A percentile compares a stretch with the other conserved stretches of the same genome.
These are phyloP conservation scores for Catocala fraxini DNA, from an alignment of 2,888 invertebrate genomes.

Conservation along the genomic window DNA sequence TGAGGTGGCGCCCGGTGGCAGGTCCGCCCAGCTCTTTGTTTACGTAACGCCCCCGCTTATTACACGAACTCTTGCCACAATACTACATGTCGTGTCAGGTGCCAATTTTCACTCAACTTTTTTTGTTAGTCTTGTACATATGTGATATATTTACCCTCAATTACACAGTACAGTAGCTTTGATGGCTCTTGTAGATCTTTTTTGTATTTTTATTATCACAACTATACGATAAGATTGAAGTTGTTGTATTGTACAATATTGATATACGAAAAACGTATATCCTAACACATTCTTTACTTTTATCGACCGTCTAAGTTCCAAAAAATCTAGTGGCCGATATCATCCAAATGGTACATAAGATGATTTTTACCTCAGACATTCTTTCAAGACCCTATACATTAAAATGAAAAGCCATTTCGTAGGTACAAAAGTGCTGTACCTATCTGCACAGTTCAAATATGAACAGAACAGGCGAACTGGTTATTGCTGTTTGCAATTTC, in stretches of 20 bases:
- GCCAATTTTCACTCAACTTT: constrained; percentile 22
- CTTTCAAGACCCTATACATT: too few species aligned
- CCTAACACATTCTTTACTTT: too few species aligned
- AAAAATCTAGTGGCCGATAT: neutral
- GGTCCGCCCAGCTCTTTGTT: constrained; percentile 86
- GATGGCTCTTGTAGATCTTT: neutral
- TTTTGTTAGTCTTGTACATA: constrained; percentile 10
- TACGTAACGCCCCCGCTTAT: constrained; percentile 84
- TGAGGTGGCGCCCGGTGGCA: constrained; percentile 76
- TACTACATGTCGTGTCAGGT: constrained; percentile 42
- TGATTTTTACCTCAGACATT: too few species aligned
- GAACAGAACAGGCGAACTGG: too few species aligned
- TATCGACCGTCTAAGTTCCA: constrained; percentile 2
- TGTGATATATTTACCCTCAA: neutral
- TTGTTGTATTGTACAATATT: too few species aligned
- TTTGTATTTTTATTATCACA: neutral
- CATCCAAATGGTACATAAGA: too few species aligned
- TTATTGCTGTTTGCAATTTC: too few species aligned
- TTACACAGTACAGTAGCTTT: neutral
- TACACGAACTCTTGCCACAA: constrained; percentile 71
- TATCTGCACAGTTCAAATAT: too few species aligned
- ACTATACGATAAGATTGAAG: neutral
- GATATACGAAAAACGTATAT: too few species aligned
- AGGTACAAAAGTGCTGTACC: too few species aligned
- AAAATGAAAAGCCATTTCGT: too few species aligned